Evolutionary conservation across 2,113 vertebrate species (phyloP).

Genomic region (Lophotis ruficrista): DNA sequence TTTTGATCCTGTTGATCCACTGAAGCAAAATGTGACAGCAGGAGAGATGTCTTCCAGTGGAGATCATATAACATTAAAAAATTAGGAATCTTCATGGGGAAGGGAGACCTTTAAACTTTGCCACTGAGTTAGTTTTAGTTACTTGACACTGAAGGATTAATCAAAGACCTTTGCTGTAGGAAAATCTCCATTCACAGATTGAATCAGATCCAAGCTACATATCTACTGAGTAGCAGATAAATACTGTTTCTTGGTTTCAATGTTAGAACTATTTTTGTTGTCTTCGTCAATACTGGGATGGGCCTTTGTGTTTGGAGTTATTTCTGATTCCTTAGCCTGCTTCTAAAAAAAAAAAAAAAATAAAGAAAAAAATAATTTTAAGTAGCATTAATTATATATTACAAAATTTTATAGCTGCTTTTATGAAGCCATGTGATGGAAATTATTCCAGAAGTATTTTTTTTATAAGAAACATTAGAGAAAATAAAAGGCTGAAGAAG

Average conservation of each 20-base stretch:
- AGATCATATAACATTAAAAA: not conserved
- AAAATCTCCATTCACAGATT: not conserved
- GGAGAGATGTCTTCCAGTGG: not conserved
- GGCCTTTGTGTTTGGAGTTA: not conserved
- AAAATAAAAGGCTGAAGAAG: not conserved
- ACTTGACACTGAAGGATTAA: not conserved
- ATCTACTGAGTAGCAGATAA: not conserved
- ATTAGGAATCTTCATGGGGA: not conserved
- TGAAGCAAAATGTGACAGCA: not conserved
- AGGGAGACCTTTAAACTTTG: not conserved
- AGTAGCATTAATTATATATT: not conserved
- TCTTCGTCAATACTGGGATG: not conserved
- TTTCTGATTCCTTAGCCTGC: not conserved
- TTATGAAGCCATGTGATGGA: not conserved
- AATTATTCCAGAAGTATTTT: not conserved
- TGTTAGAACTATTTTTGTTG: not conserved
- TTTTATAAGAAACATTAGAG: not conserved
- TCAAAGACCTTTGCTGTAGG: not conserved
- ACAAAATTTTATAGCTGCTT: not conserved
- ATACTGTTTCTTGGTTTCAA: not conserved
- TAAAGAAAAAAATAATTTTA: not conserved
- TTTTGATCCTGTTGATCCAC: not conserved
- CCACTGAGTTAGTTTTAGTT: not conserved
- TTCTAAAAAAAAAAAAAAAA: not conserved
- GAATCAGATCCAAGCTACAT: not conserved